These are phyloP conservation scores for Ptychodera flava DNA, from an alignment of 35 echinoderm and acorn worm species.

Conservation along the genomic window DNA sequence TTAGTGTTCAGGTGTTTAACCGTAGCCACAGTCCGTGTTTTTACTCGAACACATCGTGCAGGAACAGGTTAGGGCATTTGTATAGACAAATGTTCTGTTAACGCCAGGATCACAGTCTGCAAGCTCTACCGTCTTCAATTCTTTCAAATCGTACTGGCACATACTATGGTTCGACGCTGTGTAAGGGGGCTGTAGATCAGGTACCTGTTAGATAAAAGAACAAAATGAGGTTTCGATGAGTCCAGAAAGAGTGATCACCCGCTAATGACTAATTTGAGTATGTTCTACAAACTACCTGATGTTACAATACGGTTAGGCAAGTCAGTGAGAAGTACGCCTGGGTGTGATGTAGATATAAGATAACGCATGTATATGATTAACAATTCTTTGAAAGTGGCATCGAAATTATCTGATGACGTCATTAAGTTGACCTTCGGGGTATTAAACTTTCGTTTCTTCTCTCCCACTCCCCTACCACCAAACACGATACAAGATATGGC, in stretches of 20 bases:
- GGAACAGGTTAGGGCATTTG: slow-evolving; percentile 54
- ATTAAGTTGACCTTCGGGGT: no score
- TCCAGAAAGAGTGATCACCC: no score
- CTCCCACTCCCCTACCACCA: no score
- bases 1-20: no score
- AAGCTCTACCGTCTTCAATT: slow-evolving; percentile 48
- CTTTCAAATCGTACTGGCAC: slow-evolving; percentile 67
- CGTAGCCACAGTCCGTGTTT: slow-evolving; percentile 6
- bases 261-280: no score
- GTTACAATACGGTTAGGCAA: no score
- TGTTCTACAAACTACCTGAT: no score
- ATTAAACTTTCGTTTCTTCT: no score
- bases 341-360: not conserved
- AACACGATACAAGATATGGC: no score
- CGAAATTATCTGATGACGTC: no score
- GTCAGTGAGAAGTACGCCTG: not conserved
- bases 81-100: slow-evolving; percentile 56
- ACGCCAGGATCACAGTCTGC: slow-evolving; percentile 81
- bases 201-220: slow-evolving; percentile 35
- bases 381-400: not conserved
- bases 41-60: slow-evolving; percentile 47
- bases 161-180: slow-evolving; percentile 74
- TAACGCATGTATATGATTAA: not conserved
- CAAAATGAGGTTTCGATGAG: not conserved
- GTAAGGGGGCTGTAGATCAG: slow-evolving; percentile 56